Base-by-base conservation (phyloP, 2,797 vertebrate genomes). In the Acipenser transmontanus region DNA sequence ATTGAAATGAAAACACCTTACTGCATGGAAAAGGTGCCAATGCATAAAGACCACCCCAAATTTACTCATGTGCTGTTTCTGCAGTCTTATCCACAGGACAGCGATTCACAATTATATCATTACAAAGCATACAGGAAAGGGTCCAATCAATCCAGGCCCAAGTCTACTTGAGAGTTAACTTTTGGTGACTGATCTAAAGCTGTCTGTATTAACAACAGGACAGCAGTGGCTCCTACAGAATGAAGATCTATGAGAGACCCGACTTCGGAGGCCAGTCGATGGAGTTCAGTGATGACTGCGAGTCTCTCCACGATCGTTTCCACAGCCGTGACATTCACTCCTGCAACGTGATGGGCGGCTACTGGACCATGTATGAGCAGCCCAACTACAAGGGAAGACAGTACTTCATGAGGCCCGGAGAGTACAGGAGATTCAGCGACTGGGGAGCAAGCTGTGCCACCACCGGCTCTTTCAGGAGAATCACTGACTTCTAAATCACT, bases 331-430 rank as follows among this genome's bases (percentile, higher is more conserved):
- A 84, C 49, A 67, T 79, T 59, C 71, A 70, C 50, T 86, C 73
- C 47, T 63, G 82, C 67, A 76, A 50, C 0, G 68, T 79, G 62
- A 60, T 71, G 71, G 62, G 72, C n/a, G 73, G 74, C 7, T 69
- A 71, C 60, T 76, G 73, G 73, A 64, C 75, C 49, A 70, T 75
- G 70, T 74, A 66, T 5, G 75, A 78, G 60, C 73, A 73, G 6
- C 70, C 73, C 14, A 77, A 69, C 68, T 78, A 67, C 65, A 63
- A 50, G 3, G 73, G 72, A 61, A 63, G 6, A 51, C 74, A 78
- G 76, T 80, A 82, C 71, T 74, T 83, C 50, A 73, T 83, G 75
- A 82, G 80, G 69, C 78, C 47, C 60, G 84, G 79, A 63, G 70
- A 78, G 69, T 86, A 82, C 72, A 72, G 70, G 13, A 70, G 69